Evolutionary conservation across 2,797 vertebrate species (phyloP), one percentile per base, ranked within the genome.

Genomic region (Lithobates pipiens): DNA sequence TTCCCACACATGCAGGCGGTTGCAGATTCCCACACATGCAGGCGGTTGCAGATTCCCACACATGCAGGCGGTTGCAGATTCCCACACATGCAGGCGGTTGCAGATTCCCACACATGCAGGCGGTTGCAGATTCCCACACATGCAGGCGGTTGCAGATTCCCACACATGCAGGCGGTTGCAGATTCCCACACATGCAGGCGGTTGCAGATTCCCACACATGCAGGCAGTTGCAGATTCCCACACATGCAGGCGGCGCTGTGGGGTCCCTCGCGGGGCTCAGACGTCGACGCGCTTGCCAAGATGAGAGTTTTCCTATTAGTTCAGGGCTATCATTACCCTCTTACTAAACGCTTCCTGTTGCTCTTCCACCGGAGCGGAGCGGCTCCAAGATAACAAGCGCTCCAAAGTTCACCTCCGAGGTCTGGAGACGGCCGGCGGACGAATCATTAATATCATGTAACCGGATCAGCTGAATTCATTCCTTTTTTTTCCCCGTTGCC

Each of bases 51-150:
- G 84, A 86, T 91, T 92, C 91, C 91, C 92, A 92, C 91, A 91
- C 90, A 89, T 16, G 88, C 86, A 89, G 88, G 36, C 4, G 81
- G 85, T 87, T 39, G 82, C 68, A 90, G 84, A 86, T 91, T 92
- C 91, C 91, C 92, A 92, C 91, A 91, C 90, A 89, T 16, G 88
- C 86, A 89, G 88, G 36, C 4, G 81, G 85, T 87, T 39, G 82
- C 68, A 90, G 84, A 86, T 91, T 92, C 91, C 91, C 92, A 92
- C 91, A 91, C 90, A 89, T 16, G 88, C 86, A 89, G 88, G 36
- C 4, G 81, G 85, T 87, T 39, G 82, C 68, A 90, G 84, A 86
- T 91, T 92, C 91, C 91, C 92, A 92, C 91, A 91, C 90, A 89
- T 16, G 88, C 86, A 89, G 88, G 36, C 4, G 81, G 85, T 87